Conservation (phyloP, 2,888 invertebrate species). For the Pandemis corylana region DNA sequence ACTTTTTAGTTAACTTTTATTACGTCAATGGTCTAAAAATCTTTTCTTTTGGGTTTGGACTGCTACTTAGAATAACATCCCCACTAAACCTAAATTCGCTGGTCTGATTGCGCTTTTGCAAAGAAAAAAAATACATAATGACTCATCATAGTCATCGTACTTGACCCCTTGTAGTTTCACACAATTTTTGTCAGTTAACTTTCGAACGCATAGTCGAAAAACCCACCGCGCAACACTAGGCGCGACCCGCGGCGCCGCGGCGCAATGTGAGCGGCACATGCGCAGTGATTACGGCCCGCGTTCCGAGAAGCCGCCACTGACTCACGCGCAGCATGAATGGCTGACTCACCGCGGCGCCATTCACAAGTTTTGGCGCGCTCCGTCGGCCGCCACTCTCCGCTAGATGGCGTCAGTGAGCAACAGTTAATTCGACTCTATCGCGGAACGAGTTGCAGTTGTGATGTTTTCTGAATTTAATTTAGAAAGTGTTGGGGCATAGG, state of each 20-base stretch:
- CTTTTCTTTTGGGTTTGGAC: no score
- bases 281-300: slow-evolving; percentile 15
- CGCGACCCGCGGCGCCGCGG: background rate
- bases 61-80: no score
- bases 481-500: no score
- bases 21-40: no score
- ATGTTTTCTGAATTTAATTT: background rate
- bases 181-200: slow-evolving; percentile 3
- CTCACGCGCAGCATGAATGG: slow-evolving; percentile 43
- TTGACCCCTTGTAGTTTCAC: background rate
- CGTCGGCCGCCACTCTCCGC: slow-evolving; percentile 33
- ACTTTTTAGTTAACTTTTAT: no score
- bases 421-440: background rate
- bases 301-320: slow-evolving; percentile 40
- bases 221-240: background rate
- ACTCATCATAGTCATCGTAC: background rate
- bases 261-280: slow-evolving; percentile 17
- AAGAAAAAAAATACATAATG: background rate
- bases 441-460: background rate
- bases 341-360: slow-evolving; percentile 71
- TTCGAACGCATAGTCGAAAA: background rate
- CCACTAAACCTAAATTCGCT: no score
- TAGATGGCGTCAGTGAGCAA: slow-evolving; percentile 58
- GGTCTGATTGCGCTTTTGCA: background rate
- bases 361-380: slow-evolving; percentile 72